phyloP scores from a whole-genome alignment of 2,797 vertebrate genomes.

The Myotis daubentonii region DNA sequence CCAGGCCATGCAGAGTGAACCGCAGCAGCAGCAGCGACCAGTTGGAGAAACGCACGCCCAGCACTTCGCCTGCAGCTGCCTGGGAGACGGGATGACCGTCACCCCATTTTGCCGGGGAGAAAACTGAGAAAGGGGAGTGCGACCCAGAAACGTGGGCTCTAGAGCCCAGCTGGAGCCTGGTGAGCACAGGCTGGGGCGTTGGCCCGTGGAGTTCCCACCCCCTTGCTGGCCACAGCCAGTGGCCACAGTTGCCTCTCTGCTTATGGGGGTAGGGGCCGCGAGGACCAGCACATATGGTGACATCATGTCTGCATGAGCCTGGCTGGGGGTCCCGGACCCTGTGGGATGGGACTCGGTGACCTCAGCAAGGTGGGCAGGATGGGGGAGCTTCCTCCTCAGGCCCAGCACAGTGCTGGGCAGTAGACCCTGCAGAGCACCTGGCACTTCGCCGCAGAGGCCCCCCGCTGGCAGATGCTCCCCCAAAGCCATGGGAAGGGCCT shows the following conservation, averaged over 20 bases:
- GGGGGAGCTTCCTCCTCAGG: not conserved
- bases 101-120: not conserved
- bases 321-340: not conserved
- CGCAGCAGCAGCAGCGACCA: no score
- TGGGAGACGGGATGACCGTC: accelerated
- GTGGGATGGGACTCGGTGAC: not conserved
- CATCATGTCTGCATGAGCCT: conserved; percentile 50
- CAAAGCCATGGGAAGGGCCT: not conserved
- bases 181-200: not conserved
- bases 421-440: no score
- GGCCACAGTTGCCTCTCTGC: not conserved
- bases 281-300: conserved; percentile 54
- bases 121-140: not conserved
- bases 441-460: no score
- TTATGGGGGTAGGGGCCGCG: not conserved
- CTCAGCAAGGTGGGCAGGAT: not conserved
- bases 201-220: not conserved
- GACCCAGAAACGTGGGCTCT: not conserved
- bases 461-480: not conserved
- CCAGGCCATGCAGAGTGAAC: accelerated
- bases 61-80: not conserved
- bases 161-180: not conserved
- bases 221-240: not conserved
- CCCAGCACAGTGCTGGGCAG: accelerated
- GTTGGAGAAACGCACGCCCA: accelerated